These are phyloP conservation scores for Rotaria sp. DNA, from an alignment of 2,888 invertebrate genomes.

Conservation along the genomic window DNA sequence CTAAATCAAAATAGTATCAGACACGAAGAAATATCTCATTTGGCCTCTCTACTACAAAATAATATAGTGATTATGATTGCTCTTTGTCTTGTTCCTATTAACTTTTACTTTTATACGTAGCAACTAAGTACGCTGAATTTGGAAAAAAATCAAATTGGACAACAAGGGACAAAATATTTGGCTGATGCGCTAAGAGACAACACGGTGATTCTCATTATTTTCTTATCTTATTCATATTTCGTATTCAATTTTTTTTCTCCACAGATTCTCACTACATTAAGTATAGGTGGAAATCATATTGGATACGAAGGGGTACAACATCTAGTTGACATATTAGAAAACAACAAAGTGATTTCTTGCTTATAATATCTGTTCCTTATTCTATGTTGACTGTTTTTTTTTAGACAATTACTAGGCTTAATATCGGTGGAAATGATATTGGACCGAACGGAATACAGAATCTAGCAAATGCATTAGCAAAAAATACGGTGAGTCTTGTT, in stretches of 20 bases:
- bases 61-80: not conserved
- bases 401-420: too few relatives aligned
- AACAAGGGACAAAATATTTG: not conserved
- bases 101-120: not conserved
- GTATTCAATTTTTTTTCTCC: too few relatives aligned
- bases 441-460: not conserved
- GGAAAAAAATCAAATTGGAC: not conserved
- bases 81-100: too few relatives aligned
- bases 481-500: too few relatives aligned
- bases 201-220: not conserved
- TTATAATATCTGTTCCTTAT: too few relatives aligned
- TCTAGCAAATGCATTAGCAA: too few relatives aligned
- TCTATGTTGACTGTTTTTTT: too few relatives aligned
- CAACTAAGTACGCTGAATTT: not conserved
- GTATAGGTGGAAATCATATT: not conserved
- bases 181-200: not conserved
- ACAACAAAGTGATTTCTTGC: not conserved
- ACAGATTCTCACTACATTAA: not conserved
- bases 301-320: not conserved
- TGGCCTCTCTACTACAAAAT: not conserved
- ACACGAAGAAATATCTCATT: not conserved
- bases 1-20: not conserved
- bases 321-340: not conserved
- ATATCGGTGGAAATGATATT: not conserved
- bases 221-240: too few relatives aligned